These are phyloP conservation scores for Cryptotis parvus DNA, from an alignment of 2,113 vertebrate species.

Conservation along the genomic window DNA sequence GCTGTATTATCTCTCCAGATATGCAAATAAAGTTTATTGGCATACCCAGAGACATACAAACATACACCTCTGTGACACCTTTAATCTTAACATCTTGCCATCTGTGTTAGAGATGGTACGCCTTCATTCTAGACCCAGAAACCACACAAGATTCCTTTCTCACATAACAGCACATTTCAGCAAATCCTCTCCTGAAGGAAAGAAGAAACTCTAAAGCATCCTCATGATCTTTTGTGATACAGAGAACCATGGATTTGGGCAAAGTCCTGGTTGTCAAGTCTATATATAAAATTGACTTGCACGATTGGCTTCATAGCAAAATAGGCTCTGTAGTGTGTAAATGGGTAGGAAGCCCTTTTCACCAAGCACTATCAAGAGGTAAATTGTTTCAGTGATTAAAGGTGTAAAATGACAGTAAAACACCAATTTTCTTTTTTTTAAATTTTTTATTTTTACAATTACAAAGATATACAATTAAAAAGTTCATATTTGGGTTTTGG, in stretches of 20 bases:
- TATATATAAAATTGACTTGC: not conserved
- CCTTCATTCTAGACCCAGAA: not conserved
- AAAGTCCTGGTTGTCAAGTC: not conserved
- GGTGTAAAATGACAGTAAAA: not conserved
- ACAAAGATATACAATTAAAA: too few species aligned
- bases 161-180: accelerated
- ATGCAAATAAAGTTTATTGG: too few species aligned
- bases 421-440: not conserved
- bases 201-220: too few species aligned
- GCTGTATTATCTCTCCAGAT: too few species aligned
- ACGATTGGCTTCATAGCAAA: not conserved
- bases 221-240: not conserved
- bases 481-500: too few species aligned
- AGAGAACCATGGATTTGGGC: not conserved
- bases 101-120: not conserved
- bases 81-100: too few species aligned
- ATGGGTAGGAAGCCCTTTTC: not conserved
- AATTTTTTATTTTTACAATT: too few species aligned
- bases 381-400: not conserved
- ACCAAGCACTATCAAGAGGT: accelerated
- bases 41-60: too few species aligned
- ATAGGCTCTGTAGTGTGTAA: accelerated
- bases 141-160: too few species aligned
- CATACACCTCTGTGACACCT: too few species aligned
- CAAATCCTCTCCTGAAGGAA: not conserved